Base-by-base conservation (phyloP, 2,888 invertebrate species). In the Melanargia galathea region DNA sequence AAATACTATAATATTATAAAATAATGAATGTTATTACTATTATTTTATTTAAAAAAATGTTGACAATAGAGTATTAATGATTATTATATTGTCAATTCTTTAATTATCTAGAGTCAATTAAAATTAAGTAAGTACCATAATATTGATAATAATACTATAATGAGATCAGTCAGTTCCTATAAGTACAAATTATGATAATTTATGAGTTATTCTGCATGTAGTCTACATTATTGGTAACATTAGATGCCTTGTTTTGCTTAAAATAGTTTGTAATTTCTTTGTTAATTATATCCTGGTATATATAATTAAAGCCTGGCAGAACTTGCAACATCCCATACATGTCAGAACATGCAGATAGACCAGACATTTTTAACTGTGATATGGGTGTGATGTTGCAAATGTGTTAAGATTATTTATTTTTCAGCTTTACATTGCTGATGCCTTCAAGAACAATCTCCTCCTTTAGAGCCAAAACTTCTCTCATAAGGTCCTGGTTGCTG, bases 371-470 rank as follows among this genome's bases (percentile, higher is more conserved):
- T n/a, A n/a, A n/a, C n/a, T n/a, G n/a, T n/a, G n/a, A n/a, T n/a
- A n/a, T n/a, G n/a, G n/a, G n/a, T n/a, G n/a, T n/a, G n/a, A n/a
- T n/a, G n/a, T n/a, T n/a, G n/a, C n/a, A n/a, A n/a, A n/a, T n/a
- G n/a, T n/a, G n/a, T n/a, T n/a, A n/a, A n/a, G n/a, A 11, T 35
- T 20, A 10, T 16, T 60, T 58, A 59, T 33, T 64, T 62, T 61
- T 54, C 45, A 68, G 30, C 33, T 66, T 46, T 1, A 70, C 48
- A 51, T 71, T 62, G 33, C 70, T 70, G 46, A 79, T 69, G 43
- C 82, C 79, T 67, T 74, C 73, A 13, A 80, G 69, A 63, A 87
- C 73, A 16, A 86, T 72, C 67, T 84, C 83, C 64, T 87, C 86
- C 67, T 87, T 86, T 7, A 86, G 65, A 45, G 76, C 70, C n/a